Conservation (phyloP, 2,888 invertebrate genomes). For the Chrysina gloriosa region DNA sequence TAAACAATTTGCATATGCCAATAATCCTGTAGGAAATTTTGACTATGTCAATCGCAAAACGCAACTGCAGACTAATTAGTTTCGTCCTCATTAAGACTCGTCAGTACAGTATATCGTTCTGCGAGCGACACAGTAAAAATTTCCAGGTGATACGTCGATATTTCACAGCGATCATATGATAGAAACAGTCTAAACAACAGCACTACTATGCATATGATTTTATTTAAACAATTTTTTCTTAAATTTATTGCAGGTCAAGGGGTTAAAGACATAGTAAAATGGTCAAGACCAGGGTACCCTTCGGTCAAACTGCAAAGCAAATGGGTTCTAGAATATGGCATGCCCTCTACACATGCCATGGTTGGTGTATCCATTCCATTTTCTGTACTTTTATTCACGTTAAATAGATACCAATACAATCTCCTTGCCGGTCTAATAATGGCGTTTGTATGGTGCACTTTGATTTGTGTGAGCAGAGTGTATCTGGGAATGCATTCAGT, state of each 20-base stretch:
- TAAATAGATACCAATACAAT: conserved; percentile 82
- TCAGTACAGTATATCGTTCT: no score
- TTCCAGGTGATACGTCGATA: no score
- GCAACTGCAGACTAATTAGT: no score
- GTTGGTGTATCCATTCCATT: conserved; percentile 90
- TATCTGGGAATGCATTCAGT: conserved; percentile 96
- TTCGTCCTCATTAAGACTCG: no score
- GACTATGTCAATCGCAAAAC: no score
- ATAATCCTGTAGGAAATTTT: no score
- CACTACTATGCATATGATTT: no score
- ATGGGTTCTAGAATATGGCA: conserved; percentile 93
- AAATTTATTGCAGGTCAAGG: conserved; percentile 79
- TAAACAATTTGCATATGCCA: no score
- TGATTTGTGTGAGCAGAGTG: conserved; percentile 86
- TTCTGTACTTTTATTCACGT: conserved; percentile 83
- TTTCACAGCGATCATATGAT: no score
- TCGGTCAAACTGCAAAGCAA: conserved; percentile 86
- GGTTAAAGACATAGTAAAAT: conserved; percentile 86
- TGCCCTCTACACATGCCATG: conserved; percentile 97
- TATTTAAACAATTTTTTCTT: conserved; percentile 17
- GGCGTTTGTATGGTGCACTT: conserved; percentile 76
- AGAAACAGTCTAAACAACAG: no score
- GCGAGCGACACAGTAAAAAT: no score
- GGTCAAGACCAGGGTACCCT: conserved; percentile 89
- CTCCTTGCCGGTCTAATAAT: conserved; percentile 69